These are phyloP conservation scores for Mastomys coucha DNA, from an alignment of 2,113 vertebrate species.

Conservation along the genomic window DNA sequence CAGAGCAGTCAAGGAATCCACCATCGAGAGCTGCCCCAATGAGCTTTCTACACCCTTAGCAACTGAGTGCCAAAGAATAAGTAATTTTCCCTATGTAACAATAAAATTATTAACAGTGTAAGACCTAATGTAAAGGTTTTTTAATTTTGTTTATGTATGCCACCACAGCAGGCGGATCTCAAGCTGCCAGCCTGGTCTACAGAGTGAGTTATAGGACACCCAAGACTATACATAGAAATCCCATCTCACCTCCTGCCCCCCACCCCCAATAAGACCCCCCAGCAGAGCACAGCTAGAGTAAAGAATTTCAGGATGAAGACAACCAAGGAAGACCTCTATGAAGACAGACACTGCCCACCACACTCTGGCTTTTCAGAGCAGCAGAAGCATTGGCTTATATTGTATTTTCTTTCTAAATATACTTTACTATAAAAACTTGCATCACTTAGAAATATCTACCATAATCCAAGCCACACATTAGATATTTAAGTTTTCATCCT, in stretches of 20 bases:
- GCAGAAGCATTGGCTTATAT: not conserved
- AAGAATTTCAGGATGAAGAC: conserved; percentile 8
- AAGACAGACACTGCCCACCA: not conserved
- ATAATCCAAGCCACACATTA: not conserved
- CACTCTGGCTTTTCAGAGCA: not conserved
- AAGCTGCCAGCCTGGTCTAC: not conserved
- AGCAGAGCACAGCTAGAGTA: not conserved
- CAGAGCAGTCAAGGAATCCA: conserved; percentile 41
- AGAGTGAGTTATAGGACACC: not conserved
- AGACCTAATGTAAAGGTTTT: conserved; percentile 38
- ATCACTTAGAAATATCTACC: conserved; percentile 16
- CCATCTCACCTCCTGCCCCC: not conserved
- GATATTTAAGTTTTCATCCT: not conserved
- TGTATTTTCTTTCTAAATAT: not conserved
- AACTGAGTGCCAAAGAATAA: not conserved
- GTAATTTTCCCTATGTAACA: not conserved
- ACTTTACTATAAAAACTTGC: not conserved
- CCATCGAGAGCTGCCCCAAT: not conserved
- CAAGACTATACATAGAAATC: not conserved
- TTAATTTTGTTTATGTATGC: not conserved
- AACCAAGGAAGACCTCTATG: not conserved
- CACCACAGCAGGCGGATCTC: not conserved
- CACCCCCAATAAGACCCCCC: not conserved
- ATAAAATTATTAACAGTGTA: not conserved
- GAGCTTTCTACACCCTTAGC: not conserved